Evolutionary conservation across 2,113 vertebrate species (phyloP).

Genomic region (Lethenteron camtschaticum): DNA sequence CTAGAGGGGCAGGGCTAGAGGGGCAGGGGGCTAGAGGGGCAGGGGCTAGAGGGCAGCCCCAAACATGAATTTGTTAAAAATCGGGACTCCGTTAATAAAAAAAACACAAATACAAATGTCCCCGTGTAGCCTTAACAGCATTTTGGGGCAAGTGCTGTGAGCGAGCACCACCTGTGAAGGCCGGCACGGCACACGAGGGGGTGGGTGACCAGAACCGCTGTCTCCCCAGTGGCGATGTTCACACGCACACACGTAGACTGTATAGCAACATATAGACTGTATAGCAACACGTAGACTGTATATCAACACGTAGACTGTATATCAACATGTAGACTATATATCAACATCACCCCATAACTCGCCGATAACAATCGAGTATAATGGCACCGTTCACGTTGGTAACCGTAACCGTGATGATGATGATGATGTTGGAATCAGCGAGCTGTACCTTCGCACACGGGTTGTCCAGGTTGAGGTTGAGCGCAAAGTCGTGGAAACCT

Average conservation of each 20-base stretch:
- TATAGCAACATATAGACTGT: background rate
- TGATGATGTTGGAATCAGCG: background rate
- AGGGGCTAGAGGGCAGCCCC: background rate
- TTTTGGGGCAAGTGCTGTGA: background rate
- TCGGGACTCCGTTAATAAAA: background rate
- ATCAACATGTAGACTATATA: background rate
- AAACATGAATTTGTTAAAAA: background rate
- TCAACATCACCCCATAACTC: background rate
- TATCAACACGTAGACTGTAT: background rate
- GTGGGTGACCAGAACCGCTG: too few species aligned
- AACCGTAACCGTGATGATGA: background rate
- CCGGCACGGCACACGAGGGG: too few species aligned
- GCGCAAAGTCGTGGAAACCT: constrained; percentile 95
- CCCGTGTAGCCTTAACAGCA: background rate
- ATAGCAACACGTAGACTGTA: background rate
- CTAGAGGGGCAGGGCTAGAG: background rate
- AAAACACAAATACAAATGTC: background rate
- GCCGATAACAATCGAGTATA: background rate
- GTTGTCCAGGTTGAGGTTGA: constrained; percentile 74
- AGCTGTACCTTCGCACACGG: constrained; percentile 64
- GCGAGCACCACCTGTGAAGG: background rate
- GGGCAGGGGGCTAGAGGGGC: background rate
- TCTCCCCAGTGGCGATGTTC: too few species aligned
- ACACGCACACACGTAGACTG: too few species aligned
- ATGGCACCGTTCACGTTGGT: background rate